Conservation (phyloP, 2,113 vertebrate species). For the Todiramphus chloris region DNA sequence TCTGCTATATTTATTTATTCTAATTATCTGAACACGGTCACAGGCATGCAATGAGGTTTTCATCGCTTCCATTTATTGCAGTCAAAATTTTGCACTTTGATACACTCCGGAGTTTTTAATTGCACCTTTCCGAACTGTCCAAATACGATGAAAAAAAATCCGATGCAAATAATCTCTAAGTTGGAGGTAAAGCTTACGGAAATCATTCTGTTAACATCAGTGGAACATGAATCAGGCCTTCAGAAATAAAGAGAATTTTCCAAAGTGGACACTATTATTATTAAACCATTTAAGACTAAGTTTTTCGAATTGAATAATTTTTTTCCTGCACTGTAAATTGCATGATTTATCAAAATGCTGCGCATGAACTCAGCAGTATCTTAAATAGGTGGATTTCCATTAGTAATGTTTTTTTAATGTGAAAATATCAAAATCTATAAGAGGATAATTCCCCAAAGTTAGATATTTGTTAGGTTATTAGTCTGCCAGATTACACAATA, state of each 20-base stretch:
- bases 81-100: background rate
- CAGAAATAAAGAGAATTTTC: background rate
- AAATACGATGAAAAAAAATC: background rate
- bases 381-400: background rate
- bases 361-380: background rate
- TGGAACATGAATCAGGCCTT: background rate
- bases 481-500: conserved; percentile 6
- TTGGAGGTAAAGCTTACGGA: background rate
- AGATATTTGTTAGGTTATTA: background rate
- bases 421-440: background rate
- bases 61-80: background rate
- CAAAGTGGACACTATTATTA: background rate
- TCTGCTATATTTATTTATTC: accelerated
- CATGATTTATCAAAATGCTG: background rate
- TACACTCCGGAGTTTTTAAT: background rate
- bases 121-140: background rate
- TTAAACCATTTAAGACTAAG: background rate
- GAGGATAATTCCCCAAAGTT: background rate
- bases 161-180: background rate
- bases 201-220: background rate
- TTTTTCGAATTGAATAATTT: background rate
- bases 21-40: background rate
- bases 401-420: background rate
- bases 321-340: background rate
- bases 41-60: background rate